These are phyloP conservation scores for Gymnogyps californianus DNA, from an alignment of 2,113 vertebrate species.

Conservation along the genomic window DNA sequence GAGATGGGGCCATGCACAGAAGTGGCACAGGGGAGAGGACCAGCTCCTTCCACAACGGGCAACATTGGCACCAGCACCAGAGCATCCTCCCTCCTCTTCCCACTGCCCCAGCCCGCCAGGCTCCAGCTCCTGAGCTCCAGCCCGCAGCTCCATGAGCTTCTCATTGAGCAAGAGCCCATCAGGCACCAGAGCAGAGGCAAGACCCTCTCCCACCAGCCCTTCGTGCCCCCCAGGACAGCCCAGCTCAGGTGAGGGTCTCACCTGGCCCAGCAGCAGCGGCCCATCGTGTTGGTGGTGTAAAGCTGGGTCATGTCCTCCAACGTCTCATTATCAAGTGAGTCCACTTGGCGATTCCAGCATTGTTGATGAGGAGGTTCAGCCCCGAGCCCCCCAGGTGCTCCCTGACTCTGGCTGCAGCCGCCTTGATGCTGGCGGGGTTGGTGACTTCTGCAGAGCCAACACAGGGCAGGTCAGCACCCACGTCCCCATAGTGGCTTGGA, in stretches of 20 bases:
- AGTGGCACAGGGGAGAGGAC: neutral
- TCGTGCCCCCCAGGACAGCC: neutral
- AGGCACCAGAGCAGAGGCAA: neutral
- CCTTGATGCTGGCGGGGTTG: neutral
- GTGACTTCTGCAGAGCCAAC: neutral
- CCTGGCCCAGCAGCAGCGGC: neutral
- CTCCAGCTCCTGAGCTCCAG: neutral
- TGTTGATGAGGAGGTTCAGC: constrained; percentile 50
- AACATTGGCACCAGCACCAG: neutral
- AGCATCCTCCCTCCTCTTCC: neutral
- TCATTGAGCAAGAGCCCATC: neutral
- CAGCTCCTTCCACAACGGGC: neutral
- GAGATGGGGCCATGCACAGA: too few relatives aligned
- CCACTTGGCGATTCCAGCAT: rapidly evolving
- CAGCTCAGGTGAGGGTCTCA: neutral
- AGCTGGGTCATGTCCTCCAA: neutral
- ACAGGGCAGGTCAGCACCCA: neutral
- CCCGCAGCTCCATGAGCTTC: neutral
- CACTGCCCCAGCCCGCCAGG: neutral
- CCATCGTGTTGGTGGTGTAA: neutral
- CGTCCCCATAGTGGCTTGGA: rapidly evolving
- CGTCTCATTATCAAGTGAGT: neutral
- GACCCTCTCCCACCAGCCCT: neutral
- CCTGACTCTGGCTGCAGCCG: neutral
- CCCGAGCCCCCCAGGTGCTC: neutral